Conservation (phyloP, 2,888 invertebrate species). For the Polyploca ridens region DNA sequence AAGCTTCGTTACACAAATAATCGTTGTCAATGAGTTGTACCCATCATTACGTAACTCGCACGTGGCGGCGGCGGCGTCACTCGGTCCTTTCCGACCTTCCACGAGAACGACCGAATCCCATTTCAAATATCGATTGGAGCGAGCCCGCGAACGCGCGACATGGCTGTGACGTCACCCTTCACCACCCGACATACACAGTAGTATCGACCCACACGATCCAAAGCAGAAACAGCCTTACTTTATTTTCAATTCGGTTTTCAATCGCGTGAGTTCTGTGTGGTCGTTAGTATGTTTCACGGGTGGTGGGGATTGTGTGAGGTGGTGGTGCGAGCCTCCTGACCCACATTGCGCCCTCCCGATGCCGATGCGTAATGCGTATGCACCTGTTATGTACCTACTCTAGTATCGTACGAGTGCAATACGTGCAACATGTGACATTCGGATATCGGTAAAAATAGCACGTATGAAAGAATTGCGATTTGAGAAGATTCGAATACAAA, state of each 20-base stretch:
- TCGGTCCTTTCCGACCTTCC: conserved; percentile 55
- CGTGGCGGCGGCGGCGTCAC: conserved; percentile 62
- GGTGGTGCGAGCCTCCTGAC: conserved; percentile 69
- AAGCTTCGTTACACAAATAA: conserved; percentile 66
- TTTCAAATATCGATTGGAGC: conserved; percentile 67
- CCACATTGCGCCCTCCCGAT: conserved; percentile 60
- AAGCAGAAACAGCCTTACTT: conserved; percentile 27
- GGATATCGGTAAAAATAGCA: conserved; percentile 16
- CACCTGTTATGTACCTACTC: conserved; percentile 51
- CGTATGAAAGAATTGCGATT: neutral
- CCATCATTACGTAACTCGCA: conserved; percentile 76
- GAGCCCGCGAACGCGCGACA: conserved; percentile 69
- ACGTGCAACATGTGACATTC: conserved; percentile 35
- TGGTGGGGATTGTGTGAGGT: conserved; percentile 36
- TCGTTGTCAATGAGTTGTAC: conserved; percentile 76
- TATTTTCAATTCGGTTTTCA: neutral
- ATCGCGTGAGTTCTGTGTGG: conserved; percentile 20
- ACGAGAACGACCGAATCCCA: conserved; percentile 59
- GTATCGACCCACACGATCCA: neutral
- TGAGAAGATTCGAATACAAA: neutral
- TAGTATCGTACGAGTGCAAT: conserved; percentile 31
- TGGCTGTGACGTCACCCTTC: conserved; percentile 71
- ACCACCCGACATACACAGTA: conserved; percentile 6
- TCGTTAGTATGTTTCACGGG: conserved; percentile 27
- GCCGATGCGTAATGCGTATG: conserved; percentile 73